Evolutionary conservation across 2,888 invertebrate genomes (phyloP).

Genomic region (Tachystola acroxantha): DNA sequence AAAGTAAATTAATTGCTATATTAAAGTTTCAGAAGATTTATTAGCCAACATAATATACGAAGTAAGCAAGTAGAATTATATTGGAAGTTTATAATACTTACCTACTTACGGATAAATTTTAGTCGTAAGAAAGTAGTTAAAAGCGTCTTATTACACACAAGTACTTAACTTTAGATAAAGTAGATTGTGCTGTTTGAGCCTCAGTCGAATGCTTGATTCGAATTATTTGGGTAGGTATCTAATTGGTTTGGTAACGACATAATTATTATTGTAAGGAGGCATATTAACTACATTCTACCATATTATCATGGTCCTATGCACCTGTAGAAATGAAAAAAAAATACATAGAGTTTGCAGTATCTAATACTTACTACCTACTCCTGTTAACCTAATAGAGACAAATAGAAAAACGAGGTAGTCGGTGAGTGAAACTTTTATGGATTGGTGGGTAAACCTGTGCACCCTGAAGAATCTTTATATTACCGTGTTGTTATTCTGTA

Average conservation of each 20-base stretch:
- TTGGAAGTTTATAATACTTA: constrained; percentile 41
- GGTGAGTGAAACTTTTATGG: no score
- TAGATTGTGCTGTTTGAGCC: constrained; percentile 29
- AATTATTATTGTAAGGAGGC: constrained; percentile 71
- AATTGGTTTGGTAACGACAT: constrained; percentile 36
- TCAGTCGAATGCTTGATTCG: constrained; percentile 45
- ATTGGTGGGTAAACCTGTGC: no score
- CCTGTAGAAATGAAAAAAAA: no score
- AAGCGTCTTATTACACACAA: constrained; percentile 36
- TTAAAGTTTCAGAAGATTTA: constrained; percentile 67
- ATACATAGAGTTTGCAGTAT: no score
- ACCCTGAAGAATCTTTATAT: no score
- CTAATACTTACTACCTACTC: no score
- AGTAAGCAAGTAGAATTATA: constrained; percentile 56
- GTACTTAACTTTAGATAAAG: constrained; percentile 58
- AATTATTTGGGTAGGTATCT: constrained; percentile 38
- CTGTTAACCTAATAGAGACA: no score
- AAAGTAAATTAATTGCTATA: constrained; percentile 39
- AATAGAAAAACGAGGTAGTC: no score
- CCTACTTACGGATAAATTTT: constrained; percentile 28
- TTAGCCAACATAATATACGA: constrained; percentile 61
- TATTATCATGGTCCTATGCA: no score
- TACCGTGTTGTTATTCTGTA: no score
- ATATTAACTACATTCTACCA: constrained; percentile 26
- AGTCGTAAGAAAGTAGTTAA: constrained; percentile 46